These are phyloP conservation scores for Caenorhabditis becei DNA, from an alignment of 2,888 invertebrate genomes.

Conservation along the genomic window DNA sequence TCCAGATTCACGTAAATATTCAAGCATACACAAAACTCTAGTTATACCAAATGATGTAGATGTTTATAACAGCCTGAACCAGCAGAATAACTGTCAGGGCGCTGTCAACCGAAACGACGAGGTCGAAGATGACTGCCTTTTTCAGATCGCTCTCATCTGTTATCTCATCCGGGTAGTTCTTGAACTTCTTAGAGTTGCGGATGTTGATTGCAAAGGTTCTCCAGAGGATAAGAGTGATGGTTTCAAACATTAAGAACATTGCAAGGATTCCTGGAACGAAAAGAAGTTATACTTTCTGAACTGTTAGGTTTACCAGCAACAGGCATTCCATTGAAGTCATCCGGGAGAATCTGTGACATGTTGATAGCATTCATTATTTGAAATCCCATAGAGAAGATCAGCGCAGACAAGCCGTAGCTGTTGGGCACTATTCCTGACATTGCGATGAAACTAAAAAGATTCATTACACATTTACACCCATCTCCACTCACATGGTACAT, in stretches of 20 bases:
- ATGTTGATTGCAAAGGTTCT: slow-evolving; percentile 2
- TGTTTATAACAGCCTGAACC: background rate
- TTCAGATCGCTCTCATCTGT: background rate
- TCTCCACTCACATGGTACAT: slow-evolving; percentile 16
- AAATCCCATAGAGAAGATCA: background rate
- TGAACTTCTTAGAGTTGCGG: background rate
- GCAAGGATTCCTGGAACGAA: slow-evolving; percentile 17
- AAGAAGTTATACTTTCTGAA: background rate
- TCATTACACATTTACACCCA: no score
- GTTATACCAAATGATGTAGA: slow-evolving; percentile 7
- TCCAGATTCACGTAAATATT: background rate
- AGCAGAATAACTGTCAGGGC: background rate
- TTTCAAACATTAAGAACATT: slow-evolving; percentile 17
- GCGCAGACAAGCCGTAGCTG: background rate
- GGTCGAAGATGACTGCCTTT: background rate
- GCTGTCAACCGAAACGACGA: background rate
- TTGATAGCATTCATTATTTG: slow-evolving; percentile 6
- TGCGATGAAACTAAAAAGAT: slow-evolving; percentile 9
- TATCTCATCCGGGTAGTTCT: background rate
- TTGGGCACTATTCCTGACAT: slow-evolving; percentile 22
- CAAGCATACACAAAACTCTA: background rate
- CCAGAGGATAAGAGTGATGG: slow-evolving; percentile 7
- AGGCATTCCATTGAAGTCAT: slow-evolving; percentile 42
- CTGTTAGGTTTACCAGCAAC: slow-evolving; percentile 20
- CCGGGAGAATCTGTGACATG: slow-evolving; percentile 14